phyloP scores from a whole-genome alignment of 2,888 invertebrate species.

The Drosophila picticornis region DNA sequence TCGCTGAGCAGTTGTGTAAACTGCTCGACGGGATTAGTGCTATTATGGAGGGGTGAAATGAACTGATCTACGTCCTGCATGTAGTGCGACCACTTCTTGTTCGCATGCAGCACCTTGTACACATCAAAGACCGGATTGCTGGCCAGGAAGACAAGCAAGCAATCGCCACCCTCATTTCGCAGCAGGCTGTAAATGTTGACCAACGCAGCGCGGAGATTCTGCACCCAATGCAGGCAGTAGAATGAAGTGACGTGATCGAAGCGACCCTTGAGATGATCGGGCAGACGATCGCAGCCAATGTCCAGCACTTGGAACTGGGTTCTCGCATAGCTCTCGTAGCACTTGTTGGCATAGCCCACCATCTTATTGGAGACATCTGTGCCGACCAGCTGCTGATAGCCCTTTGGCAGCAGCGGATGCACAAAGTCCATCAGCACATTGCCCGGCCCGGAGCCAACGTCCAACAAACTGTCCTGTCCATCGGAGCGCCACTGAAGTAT shows the following conservation, averaged over 20 bases:
- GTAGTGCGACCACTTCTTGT: slow-evolving; percentile 88
- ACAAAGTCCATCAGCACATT: slow-evolving; percentile 89
- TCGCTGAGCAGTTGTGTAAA: slow-evolving; percentile 87
- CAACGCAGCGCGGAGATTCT: slow-evolving; percentile 88
- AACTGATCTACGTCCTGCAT: slow-evolving; percentile 89
- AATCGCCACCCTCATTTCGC: slow-evolving; percentile 89
- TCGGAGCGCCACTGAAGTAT: slow-evolving; percentile 87
- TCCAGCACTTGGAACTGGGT: slow-evolving; percentile 86
- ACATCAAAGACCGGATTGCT: slow-evolving; percentile 89
- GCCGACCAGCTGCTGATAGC: slow-evolving; percentile 87
- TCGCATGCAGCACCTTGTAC: slow-evolving; percentile 87
- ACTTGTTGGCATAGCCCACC: slow-evolving; percentile 88
- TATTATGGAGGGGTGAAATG: slow-evolving; percentile 89
- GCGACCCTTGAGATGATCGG: slow-evolving; percentile 85
- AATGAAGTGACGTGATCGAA: slow-evolving; percentile 92
- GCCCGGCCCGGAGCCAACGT: slow-evolving; percentile 92
- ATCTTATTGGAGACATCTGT: slow-evolving; percentile 90
- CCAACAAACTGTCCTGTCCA: slow-evolving; percentile 87
- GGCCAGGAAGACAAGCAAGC: slow-evolving; percentile 89
- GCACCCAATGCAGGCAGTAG: slow-evolving; percentile 92
- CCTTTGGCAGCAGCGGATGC: slow-evolving; percentile 87
- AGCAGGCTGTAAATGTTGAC: slow-evolving; percentile 89
- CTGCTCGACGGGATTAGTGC: slow-evolving; percentile 87
- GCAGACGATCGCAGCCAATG: slow-evolving; percentile 86
- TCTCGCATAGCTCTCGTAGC: slow-evolving; percentile 84